A percentile compares a stretch with the other conserved stretches of the same genome.
These are phyloP conservation scores for Acanthopleura granulata DNA, from an alignment of 2,888 invertebrate genomes.

Conservation along the genomic window DNA sequence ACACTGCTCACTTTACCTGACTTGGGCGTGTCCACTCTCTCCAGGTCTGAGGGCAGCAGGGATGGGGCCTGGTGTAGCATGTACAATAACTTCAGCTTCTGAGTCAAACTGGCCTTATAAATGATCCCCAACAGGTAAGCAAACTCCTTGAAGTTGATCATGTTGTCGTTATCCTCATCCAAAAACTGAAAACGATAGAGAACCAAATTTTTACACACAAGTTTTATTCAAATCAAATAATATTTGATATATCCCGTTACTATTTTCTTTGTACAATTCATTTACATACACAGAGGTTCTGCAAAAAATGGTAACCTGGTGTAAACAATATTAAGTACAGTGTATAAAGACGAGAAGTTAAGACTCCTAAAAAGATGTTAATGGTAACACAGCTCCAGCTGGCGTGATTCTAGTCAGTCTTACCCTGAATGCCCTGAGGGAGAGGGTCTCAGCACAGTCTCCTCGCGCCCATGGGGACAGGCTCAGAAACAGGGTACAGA, in stretches of 20 bases:
- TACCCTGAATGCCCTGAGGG: conserved; percentile 91
- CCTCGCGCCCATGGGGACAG: conserved; percentile 94
- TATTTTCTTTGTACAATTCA: too few species aligned
- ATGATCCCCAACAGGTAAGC: conserved; percentile 84
- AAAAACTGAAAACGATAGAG: conserved; percentile 77
- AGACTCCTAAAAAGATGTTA: too few species aligned
- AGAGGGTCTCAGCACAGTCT: conserved; percentile 82
- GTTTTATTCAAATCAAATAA: too few species aligned
- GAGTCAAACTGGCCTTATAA: conserved; percentile 83
- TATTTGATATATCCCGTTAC: too few species aligned
- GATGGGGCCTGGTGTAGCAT: conserved; percentile 84
- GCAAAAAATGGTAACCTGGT: too few species aligned
- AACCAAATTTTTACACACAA: too few species aligned
- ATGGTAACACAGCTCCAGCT: too few species aligned
- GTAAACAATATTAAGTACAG: too few species aligned
- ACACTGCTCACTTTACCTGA: conserved; percentile 34
- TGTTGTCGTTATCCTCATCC: conserved; percentile 87
- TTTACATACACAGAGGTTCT: too few species aligned
- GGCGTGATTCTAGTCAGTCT: too few species aligned
- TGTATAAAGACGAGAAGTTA: too few species aligned
- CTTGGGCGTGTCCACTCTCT: conserved; percentile 40
- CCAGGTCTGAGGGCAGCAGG: conserved; percentile 42
- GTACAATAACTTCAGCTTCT: conserved; percentile 88
- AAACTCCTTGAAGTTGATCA: conserved; percentile 90
- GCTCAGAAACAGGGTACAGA: conserved; percentile 86